Conservation (phyloP, 2,888 invertebrate species). For the Eupithecia insigniata region DNA sequence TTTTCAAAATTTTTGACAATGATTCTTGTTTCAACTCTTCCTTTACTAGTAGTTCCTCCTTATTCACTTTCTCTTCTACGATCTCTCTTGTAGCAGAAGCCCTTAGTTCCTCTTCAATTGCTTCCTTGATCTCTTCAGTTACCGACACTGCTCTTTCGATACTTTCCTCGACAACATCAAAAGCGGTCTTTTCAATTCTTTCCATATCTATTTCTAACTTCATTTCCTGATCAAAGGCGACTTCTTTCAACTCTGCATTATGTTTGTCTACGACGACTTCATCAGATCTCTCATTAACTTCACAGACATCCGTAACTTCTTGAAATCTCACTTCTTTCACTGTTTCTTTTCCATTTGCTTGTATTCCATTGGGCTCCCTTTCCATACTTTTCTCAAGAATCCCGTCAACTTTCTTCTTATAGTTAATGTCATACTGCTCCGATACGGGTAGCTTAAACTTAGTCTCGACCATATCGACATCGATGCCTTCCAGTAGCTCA, state of each 20-base stretch:
- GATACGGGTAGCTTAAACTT: slow-evolving; percentile 73
- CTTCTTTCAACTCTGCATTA: slow-evolving; percentile 41
- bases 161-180: slow-evolving; percentile 66
- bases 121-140: slow-evolving; percentile 67
- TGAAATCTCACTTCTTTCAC: slow-evolving; percentile 6
- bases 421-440: slow-evolving; percentile 69
- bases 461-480: slow-evolving; percentile 52
- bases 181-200: slow-evolving; percentile 68
- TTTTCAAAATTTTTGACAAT: not conserved
- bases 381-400: slow-evolving; percentile 33
- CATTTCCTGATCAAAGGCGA: slow-evolving; percentile 53
- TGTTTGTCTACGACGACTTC: slow-evolving; percentile 33
- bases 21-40: slow-evolving; percentile 6
- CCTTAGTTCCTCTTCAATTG: slow-evolving; percentile 58
- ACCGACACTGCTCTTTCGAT: slow-evolving; percentile 68
- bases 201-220: slow-evolving; percentile 60
- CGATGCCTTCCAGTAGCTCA: slow-evolving; percentile 44
- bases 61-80: slow-evolving; percentile 11
- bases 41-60: not conserved
- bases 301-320: slow-evolving; percentile 19
- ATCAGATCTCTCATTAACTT: slow-evolving; percentile 36
- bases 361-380: slow-evolving; percentile 26
- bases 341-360: slow-evolving; percentile 8
- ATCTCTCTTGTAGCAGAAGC: slow-evolving; percentile 34
- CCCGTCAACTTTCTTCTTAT: slow-evolving; percentile 40